Conservation (phyloP, 2,797 vertebrate species). For the Falco cherrug region DNA sequence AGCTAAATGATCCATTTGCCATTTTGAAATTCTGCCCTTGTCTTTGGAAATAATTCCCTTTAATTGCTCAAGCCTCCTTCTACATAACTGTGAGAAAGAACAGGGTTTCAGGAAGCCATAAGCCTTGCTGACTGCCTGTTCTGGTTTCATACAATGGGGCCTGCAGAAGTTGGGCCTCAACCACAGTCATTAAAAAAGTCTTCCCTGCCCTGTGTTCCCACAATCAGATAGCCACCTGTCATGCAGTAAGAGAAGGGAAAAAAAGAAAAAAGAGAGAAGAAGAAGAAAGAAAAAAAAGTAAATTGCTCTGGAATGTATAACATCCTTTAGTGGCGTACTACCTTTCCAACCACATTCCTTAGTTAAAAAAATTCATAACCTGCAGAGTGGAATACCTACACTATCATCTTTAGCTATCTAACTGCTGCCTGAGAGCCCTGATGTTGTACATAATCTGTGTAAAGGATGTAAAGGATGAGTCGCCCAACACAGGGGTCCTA, state of each 20-base stretch:
- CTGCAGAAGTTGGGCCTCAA: background rate
- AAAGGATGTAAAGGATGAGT: background rate
- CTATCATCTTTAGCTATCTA: background rate
- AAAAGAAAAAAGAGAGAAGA: too few relatives aligned
- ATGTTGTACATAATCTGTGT: accelerated
- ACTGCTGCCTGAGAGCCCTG: background rate
- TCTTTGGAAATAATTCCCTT: background rate
- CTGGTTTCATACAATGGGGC: background rate
- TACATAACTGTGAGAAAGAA: background rate
- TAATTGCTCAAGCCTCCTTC: background rate
- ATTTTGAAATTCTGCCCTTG: background rate
- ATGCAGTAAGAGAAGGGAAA: background rate
- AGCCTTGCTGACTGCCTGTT: background rate
- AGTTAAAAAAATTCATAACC: background rate
- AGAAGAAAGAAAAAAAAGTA: background rate
- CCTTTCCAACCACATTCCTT: background rate
- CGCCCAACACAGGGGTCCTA: background rate
- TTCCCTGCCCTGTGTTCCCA: background rate
- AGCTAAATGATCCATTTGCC: background rate
- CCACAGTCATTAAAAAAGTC: background rate
- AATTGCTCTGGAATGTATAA: background rate
- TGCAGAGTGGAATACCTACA: background rate
- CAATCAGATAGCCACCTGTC: background rate
- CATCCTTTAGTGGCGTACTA: background rate
- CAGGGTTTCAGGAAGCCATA: background rate